Conservation (phyloP, 2,113 vertebrate species). For the Ageneiosus marmoratus region DNA sequence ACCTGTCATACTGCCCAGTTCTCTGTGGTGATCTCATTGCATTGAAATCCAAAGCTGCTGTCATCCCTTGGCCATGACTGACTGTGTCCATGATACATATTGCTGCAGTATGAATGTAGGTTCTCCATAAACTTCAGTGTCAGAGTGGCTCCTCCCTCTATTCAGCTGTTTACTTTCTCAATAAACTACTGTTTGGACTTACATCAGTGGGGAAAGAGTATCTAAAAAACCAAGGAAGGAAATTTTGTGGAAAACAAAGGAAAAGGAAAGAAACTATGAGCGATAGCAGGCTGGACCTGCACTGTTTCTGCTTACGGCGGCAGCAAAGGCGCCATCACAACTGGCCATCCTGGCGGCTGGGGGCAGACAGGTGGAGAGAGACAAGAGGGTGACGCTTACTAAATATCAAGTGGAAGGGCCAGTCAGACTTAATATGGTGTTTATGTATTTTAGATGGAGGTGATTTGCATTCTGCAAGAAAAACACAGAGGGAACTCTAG, state of each 20-base stretch:
- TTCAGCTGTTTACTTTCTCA: conserved; percentile 82
- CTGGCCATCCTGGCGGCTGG: conserved; percentile 70
- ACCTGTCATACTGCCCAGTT: background rate
- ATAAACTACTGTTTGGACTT: conserved; percentile 79
- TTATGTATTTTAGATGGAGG: conserved; percentile 74
- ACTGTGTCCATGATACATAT: conserved; percentile 63
- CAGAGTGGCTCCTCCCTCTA: conserved; percentile 68
- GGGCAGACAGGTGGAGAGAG: conserved; percentile 70
- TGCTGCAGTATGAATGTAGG: conserved; percentile 66
- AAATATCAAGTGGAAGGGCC: conserved; percentile 65
- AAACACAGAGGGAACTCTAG: conserved; percentile 52
- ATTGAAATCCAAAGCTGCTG: background rate
- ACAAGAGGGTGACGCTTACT: conserved; percentile 65
- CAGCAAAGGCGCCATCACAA: conserved; percentile 75
- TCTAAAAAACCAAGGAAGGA: conserved; percentile 85
- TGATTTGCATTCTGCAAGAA: conserved; percentile 67
- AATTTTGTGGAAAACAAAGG: conserved; percentile 80
- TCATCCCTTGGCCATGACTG: conserved; percentile 56
- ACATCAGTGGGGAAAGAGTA: conserved; percentile 80
- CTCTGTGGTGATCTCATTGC: background rate
- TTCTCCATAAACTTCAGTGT: conserved; percentile 64
- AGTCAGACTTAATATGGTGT: conserved; percentile 61
- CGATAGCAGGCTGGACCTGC: conserved; percentile 73
- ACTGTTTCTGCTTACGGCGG: conserved; percentile 76
- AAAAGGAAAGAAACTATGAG: conserved; percentile 79